A percentile compares a stretch with the other conserved stretches of the same genome.
Evolutionary conservation across 2,888 invertebrate genomes (phyloP).

Genomic region (Pterostichus madidus): DNA sequence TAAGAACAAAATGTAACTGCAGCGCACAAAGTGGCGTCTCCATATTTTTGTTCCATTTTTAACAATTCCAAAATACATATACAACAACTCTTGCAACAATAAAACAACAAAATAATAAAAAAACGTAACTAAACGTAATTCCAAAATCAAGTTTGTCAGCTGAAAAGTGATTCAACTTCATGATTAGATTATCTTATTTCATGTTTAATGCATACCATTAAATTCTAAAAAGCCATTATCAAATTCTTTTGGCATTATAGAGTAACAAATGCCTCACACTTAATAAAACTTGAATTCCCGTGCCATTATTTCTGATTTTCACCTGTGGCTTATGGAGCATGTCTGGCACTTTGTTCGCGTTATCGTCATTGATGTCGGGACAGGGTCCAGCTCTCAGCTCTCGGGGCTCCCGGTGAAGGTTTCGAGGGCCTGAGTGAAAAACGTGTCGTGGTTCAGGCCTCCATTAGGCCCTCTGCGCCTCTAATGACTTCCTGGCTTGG

Average conservation of each 20-base stretch:
- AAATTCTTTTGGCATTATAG: constrained; percentile 3
- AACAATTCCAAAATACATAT: no score
- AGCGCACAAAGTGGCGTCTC: no score
- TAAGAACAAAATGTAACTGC: no score
- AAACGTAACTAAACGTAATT: no score
- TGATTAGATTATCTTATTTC: no score
- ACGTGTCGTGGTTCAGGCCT: constrained; percentile 57
- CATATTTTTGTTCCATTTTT: no score
- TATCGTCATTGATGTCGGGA: background rate
- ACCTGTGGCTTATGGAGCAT: constrained; percentile 51
- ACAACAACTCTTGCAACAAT: no score
- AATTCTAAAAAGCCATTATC: constrained; percentile 18
- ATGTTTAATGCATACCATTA: no score
- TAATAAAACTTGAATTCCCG: constrained; percentile 15
- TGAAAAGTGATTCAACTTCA: no score
- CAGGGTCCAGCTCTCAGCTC: background rate
- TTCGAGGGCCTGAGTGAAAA: constrained; percentile 41
- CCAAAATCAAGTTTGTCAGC: no score
- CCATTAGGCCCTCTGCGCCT: constrained; percentile 72
- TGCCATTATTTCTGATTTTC: constrained; percentile 42
- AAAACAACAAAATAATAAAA: no score
- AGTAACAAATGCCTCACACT: constrained; percentile 6
- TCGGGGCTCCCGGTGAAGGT: background rate
- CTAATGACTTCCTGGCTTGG: constrained; percentile 74
- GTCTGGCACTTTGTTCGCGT: constrained; percentile 49